Evolutionary conservation across 2,888 invertebrate genomes (phyloP).

Genomic region (Dermolepida albohirtum): DNA sequence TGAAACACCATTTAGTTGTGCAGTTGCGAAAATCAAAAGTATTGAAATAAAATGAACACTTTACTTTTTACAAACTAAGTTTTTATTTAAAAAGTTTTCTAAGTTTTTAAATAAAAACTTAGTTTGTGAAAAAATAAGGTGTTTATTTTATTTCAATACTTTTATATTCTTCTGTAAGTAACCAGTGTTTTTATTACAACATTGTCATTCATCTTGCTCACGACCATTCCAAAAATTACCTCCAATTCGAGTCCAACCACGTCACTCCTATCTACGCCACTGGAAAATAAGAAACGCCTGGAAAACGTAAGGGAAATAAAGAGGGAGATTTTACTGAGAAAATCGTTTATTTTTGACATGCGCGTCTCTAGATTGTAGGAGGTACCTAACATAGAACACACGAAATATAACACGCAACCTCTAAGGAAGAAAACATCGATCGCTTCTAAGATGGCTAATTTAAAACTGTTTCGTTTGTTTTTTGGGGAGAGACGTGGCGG

Average conservation of each 20-base stretch:
- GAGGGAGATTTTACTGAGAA: conserved; percentile 62
- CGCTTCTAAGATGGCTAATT: conserved; percentile 45
- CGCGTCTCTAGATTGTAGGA: conserved; percentile 53
- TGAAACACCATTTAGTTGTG: too few species aligned
- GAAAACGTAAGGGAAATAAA: conserved; percentile 62
- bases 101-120: too few species aligned
- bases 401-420: conserved; percentile 21
- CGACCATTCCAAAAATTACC: too few species aligned
- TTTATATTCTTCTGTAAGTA: too few species aligned
- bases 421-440: conserved; percentile 45
- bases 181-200: too few species aligned
- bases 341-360: conserved; percentile 64
- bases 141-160: too few species aligned
- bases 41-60: too few species aligned
- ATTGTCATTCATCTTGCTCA: too few species aligned
- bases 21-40: too few species aligned
- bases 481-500: conserved; percentile 5
- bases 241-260: not conserved
- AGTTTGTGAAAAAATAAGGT: too few species aligned
- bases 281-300: conserved; percentile 54
- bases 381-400: conserved; percentile 16
- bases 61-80: too few species aligned
- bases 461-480: conserved; percentile 40
- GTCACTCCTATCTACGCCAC: conserved; percentile 23
- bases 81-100: too few species aligned